Conservation (phyloP, 2,888 invertebrate species). For the Nymphalis c-album region DNA sequence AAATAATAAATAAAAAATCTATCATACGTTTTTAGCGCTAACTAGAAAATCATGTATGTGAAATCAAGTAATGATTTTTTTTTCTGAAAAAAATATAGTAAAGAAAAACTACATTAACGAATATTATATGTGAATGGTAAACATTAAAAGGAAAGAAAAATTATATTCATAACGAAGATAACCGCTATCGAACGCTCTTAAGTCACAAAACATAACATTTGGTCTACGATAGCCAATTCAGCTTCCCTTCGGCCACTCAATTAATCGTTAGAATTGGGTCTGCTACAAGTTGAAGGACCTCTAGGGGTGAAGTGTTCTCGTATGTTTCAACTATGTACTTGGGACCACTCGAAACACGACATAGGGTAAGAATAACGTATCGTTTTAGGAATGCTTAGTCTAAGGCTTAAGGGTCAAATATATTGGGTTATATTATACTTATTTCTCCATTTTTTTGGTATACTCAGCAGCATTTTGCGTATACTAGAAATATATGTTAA, state of each 20-base stretch:
- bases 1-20: too few species aligned
- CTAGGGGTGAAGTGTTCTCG: constrained; percentile 47
- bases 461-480: not conserved
- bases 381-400: constrained; percentile 24
- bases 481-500: too few species aligned
- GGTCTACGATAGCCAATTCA: constrained; percentile 52
- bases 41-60: too few species aligned
- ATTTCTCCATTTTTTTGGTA: not conserved
- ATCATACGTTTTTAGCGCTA: too few species aligned
- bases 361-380: constrained; percentile 30
- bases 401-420: constrained; percentile 8
- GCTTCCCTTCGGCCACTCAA: constrained; percentile 59
- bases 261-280: constrained; percentile 59
- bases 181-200: constrained; percentile 16
- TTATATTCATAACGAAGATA: constrained; percentile 14
- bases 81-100: too few species aligned
- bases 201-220: constrained; percentile 30
- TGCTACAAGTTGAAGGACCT: constrained; percentile 43
- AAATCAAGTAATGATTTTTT: too few species aligned
- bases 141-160: not conserved
- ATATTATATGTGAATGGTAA: not conserved
- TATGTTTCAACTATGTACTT: constrained; percentile 42
- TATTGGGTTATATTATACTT: not conserved
- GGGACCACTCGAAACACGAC: constrained; percentile 41
- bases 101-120: not conserved